These are phyloP conservation scores for Oligia latruncula DNA, from an alignment of 2,888 invertebrate species.

Conservation along the genomic window DNA sequence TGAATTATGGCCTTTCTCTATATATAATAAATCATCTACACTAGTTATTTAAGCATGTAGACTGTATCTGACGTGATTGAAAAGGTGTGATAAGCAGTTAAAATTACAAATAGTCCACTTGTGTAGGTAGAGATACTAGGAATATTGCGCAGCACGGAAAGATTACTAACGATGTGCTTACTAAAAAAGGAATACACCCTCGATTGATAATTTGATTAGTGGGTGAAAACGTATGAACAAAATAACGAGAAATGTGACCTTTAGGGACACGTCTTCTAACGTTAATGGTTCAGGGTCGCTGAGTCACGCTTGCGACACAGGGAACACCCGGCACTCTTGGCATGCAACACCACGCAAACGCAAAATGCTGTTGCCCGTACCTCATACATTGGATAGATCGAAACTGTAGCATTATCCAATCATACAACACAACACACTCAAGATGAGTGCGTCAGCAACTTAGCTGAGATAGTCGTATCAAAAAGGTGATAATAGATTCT, in stretches of 20 bases:
- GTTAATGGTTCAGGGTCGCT: conserved; percentile 84
- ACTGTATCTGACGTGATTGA: conserved; percentile 36
- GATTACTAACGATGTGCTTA: conserved; percentile 17
- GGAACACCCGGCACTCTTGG: conserved; percentile 86
- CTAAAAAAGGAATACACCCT: conserved; percentile 43
- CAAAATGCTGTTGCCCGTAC: conserved; percentile 69
- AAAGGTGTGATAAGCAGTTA: conserved; percentile 49
- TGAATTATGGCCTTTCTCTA: conserved; percentile 64
- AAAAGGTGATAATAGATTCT: conserved; percentile 47
- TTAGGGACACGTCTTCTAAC: conserved; percentile 76
- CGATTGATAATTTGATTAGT: conserved; percentile 59
- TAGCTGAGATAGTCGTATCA: conserved; percentile 58
- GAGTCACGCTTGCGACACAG: conserved; percentile 82
- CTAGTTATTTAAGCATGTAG: conserved; percentile 43
- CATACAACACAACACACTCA: conserved; percentile 59
- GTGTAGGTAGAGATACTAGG: conserved; percentile 5
- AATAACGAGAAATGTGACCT: conserved; percentile 71
- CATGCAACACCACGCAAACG: conserved; percentile 75
- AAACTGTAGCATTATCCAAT: conserved; percentile 34
- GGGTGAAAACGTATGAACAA: conserved; percentile 60
- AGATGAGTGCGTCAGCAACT: conserved; percentile 54
- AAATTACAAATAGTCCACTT: conserved; percentile 28
- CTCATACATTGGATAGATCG: conserved; percentile 47
- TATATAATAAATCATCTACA: conserved; percentile 36
- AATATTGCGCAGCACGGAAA: conserved; percentile 35